A percentile compares a stretch with the other conserved stretches of the same genome.
phyloP scores from a whole-genome alignment of 2,113 vertebrate species.

The Indri indri region DNA sequence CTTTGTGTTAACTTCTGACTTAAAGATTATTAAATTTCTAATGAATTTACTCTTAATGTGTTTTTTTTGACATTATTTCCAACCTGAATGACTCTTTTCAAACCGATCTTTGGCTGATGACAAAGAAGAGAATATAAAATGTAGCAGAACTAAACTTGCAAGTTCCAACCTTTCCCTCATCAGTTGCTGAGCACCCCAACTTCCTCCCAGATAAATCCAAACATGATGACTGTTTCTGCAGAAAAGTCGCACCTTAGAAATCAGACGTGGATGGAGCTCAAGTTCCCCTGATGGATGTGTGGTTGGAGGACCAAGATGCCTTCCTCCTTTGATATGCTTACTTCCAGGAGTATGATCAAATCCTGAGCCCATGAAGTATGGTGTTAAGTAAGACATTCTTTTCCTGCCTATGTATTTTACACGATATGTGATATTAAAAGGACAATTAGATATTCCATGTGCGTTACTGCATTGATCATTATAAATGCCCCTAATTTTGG shows the following conservation, averaged over 20 bases:
- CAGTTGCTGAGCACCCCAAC: background rate
- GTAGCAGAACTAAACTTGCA: background rate
- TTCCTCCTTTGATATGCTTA: background rate
- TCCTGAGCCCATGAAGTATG: background rate
- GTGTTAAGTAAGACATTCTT: background rate
- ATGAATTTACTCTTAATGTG: background rate
- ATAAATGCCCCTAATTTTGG: background rate
- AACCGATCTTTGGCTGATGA: background rate
- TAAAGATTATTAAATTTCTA: background rate
- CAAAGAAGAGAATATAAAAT: background rate
- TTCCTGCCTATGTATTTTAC: background rate
- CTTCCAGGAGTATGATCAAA: background rate
- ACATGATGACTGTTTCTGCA: background rate
- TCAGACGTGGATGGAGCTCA: no score
- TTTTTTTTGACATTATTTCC: background rate
- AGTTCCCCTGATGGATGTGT: no score
- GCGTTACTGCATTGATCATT: background rate
- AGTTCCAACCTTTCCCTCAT: background rate
- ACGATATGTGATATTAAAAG: background rate
- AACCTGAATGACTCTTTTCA: background rate
- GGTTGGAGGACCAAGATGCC: rapidly evolving
- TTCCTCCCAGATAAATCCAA: background rate
- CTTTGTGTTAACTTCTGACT: background rate
- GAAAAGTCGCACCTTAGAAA: background rate
- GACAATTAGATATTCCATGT: background rate